Percentiles rank a stretch among this genome's conserved stretches.
phyloP scores from a whole-genome alignment of 2,888 invertebrate genomes.

The Ptychoptera albimana region DNA sequence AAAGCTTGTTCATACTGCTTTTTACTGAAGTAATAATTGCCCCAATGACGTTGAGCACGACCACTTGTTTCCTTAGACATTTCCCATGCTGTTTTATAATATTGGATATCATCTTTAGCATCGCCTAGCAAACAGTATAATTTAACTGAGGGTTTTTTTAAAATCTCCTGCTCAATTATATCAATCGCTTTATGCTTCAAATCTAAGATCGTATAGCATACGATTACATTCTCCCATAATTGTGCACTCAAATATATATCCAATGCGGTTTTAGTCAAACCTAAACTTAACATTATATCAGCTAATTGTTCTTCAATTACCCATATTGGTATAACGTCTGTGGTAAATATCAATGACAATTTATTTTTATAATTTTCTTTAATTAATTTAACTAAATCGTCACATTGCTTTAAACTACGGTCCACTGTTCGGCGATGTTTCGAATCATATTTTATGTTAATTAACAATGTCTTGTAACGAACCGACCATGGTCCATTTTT shows the following conservation, averaged over 20 bases:
- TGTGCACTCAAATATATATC: slow-evolving; percentile 60
- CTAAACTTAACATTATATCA: slow-evolving; percentile 61
- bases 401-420: slow-evolving; percentile 72
- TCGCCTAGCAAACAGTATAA: slow-evolving; percentile 88
- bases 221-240: slow-evolving; percentile 84
- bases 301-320: slow-evolving; percentile 60
- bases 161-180: slow-evolving; percentile 65
- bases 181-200: slow-evolving; percentile 82
- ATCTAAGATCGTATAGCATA: slow-evolving; percentile 74
- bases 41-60: slow-evolving; percentile 80
- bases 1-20: slow-evolving; percentile 66
- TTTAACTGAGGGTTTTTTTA: slow-evolving; percentile 64
- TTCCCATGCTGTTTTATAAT: slow-evolving; percentile 85
- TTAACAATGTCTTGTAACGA: slow-evolving; percentile 53
- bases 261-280: slow-evolving; percentile 69
- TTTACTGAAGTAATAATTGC: slow-evolving; percentile 54
- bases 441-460: slow-evolving; percentile 63
- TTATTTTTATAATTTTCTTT: slow-evolving; percentile 19
- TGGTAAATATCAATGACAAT: slow-evolving; percentile 4
- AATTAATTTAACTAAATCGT: slow-evolving; percentile 50
- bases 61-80: slow-evolving; percentile 67
- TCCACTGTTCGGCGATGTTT: slow-evolving; percentile 69
- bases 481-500: slow-evolving; percentile 60
- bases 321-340: slow-evolving; percentile 34
- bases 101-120: slow-evolving; percentile 56